A percentile compares a stretch with the other conserved stretches of the same genome.
Evolutionary conservation across 1,140 invertebrate genomes (phyloP).

Genomic region (Drosophila rufa): DNA sequence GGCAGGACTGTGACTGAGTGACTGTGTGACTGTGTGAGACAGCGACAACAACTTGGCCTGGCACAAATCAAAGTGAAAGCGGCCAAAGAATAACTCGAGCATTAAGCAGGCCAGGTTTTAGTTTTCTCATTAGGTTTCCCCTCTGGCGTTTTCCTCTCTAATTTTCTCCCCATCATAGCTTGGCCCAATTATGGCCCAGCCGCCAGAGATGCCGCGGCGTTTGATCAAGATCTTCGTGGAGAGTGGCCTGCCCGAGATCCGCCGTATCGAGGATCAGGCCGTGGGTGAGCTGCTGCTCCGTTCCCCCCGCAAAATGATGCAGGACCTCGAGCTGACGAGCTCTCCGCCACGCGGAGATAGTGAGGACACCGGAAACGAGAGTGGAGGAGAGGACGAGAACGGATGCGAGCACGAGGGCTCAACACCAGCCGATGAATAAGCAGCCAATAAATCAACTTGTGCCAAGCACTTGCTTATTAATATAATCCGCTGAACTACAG

Average conservation of each 20-base stretch:
- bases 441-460: conserved; percentile 79
- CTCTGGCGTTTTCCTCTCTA: not conserved
- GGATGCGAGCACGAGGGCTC: conserved; percentile 9
- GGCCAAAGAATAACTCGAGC: conserved; percentile 13
- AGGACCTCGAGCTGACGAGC: not conserved
- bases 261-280: conserved; percentile 27
- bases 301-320: not conserved
- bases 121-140: conserved; percentile 7
- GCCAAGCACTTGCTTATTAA: conserved; percentile 80
- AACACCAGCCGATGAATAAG: conserved; percentile 72
- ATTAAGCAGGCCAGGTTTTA: conserved; percentile 15
- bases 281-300: conserved; percentile 14
- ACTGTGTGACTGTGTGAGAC: conserved; percentile 34
- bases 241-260: conserved; percentile 27
- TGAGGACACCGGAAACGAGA: not conserved
- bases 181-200: not conserved
- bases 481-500: conserved; percentile 63
- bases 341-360: not conserved
- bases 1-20: conserved; percentile 29
- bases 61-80: conserved; percentile 42
- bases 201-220: not conserved
- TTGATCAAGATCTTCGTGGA: conserved; percentile 35
- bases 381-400: not conserved
- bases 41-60: conserved; percentile 32
- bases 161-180: not conserved